Percentiles rank a stretch among this genome's conserved stretches.
phyloP scores from a whole-genome alignment of 2,888 invertebrate species.

The Cataglyphis altisquamis region DNA sequence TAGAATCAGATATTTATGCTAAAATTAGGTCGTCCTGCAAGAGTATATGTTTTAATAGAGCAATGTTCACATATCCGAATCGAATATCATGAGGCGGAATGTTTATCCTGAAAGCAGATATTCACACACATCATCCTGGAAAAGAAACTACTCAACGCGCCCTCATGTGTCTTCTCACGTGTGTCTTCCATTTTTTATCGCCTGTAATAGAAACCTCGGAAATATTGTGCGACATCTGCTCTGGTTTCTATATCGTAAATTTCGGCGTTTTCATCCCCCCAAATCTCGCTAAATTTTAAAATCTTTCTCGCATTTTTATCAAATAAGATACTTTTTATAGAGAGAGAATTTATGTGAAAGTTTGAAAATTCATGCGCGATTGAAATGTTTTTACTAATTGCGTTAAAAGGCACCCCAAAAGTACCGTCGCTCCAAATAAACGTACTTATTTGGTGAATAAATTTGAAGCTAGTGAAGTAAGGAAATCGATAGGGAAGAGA shows the following conservation, averaged over 20 bases:
- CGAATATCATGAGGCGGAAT: constrained; percentile 35
- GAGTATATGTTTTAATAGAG: constrained; percentile 5
- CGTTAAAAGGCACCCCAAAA: constrained; percentile 10
- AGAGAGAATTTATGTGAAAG: not conserved
- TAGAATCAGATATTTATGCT: not conserved
- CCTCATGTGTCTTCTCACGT: constrained; percentile 40
- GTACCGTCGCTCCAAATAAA: not conserved
- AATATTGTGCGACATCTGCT: constrained; percentile 48
- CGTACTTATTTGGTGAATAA: constrained; percentile 22
- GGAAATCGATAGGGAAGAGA: constrained; percentile 6
- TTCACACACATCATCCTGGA: constrained; percentile 43
- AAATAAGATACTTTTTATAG: not conserved
- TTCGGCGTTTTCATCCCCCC: not conserved
- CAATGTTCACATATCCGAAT: constrained; percentile 2
- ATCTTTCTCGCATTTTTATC: not conserved
- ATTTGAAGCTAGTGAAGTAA: constrained; percentile 13
- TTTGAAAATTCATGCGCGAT: constrained; percentile 18
- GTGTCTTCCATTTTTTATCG: constrained; percentile 42
- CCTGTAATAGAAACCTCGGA: constrained; percentile 46
- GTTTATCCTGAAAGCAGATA: constrained; percentile 53
- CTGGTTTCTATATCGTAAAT: constrained; percentile 36
- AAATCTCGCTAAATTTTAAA: constrained; percentile 26
- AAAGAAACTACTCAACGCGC: constrained; percentile 18
- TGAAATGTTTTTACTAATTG: not conserved
- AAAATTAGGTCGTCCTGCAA: not conserved